These are phyloP conservation scores for Pollenia angustigena DNA, from an alignment of 2,888 invertebrate species.

Conservation along the genomic window DNA sequence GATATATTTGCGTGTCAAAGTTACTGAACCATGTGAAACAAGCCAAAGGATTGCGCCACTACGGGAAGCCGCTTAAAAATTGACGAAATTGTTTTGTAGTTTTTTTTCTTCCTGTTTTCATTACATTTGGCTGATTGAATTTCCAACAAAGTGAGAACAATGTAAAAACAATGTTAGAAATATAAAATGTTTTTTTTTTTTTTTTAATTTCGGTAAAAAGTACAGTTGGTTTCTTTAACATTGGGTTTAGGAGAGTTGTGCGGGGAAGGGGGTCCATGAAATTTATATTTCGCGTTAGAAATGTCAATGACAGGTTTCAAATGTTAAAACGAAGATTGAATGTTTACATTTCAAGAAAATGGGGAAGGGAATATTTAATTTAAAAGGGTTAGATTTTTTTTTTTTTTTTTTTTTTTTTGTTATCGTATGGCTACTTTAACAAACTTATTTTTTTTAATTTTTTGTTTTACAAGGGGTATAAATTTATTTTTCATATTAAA, in stretches of 20 bases:
- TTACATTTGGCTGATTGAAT: conserved; percentile 54
- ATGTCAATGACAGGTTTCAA: conserved; percentile 75
- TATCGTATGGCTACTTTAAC: conserved; percentile 62
- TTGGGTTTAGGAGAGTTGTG: neutral
- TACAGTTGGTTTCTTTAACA: conserved; percentile 42
- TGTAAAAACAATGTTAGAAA: conserved; percentile 53
- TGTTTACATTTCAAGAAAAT: conserved; percentile 33
- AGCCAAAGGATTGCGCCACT: conserved; percentile 62
- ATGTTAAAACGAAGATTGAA: conserved; percentile 71
- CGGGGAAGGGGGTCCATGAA: conserved; percentile 61
- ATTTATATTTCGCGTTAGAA: conserved; percentile 60
- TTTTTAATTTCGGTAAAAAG: conserved; percentile 42
- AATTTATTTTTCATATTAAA: conserved; percentile 26
- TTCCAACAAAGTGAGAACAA: conserved; percentile 60
- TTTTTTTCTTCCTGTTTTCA: conserved; percentile 35
- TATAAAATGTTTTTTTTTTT: too few species aligned
- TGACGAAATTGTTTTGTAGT: conserved; percentile 61
- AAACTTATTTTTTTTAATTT: conserved; percentile 56
- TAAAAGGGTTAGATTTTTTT: conserved; percentile 49
- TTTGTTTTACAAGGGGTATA: conserved; percentile 11
- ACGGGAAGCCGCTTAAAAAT: conserved; percentile 72
- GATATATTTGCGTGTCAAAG: conserved; percentile 77
- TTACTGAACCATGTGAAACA: conserved; percentile 46
- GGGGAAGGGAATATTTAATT: neutral
- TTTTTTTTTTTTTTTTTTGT: too few species aligned